A percentile compares a stretch with the other conserved stretches of the same genome.
phyloP scores from a whole-genome alignment of 2,888 invertebrate genomes.

The Lysandra bellargus region DNA sequence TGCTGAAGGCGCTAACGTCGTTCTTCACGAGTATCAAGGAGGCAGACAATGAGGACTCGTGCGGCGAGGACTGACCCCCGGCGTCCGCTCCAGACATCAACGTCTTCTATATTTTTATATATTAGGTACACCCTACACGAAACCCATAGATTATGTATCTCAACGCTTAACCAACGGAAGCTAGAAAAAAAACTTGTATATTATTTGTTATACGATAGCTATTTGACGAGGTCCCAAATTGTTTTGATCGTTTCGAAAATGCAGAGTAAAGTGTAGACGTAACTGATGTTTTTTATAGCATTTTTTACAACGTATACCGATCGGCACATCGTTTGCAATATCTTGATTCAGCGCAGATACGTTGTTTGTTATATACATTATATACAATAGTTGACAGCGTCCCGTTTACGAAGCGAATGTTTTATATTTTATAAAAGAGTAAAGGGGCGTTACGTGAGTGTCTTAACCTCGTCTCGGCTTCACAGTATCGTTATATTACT shows the following conservation, averaged over 20 bases:
- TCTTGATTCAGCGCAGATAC: slow-evolving; percentile 34
- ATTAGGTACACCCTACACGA: slow-evolving; percentile 55
- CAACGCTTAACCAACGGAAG: slow-evolving; percentile 57
- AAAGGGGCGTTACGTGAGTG: slow-evolving; percentile 4
- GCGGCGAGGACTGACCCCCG: slow-evolving; percentile 73
- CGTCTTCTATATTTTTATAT: slow-evolving; percentile 65
- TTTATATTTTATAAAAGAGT: slow-evolving; percentile 17
- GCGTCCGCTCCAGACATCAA: slow-evolving; percentile 41
- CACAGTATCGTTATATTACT: slow-evolving; percentile 36
- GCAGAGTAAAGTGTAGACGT: slow-evolving; percentile 14
- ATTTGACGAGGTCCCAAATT: slow-evolving; percentile 56
- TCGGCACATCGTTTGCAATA: slow-evolving; percentile 35
- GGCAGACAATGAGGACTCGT: slow-evolving; percentile 82
- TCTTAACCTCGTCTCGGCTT: slow-evolving; percentile 34
- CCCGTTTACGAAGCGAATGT: slow-evolving; percentile 15
- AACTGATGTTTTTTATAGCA: slow-evolving; percentile 23
- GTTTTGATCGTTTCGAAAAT: slow-evolving; percentile 41
- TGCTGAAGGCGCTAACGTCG: slow-evolving; percentile 85
- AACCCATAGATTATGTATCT: slow-evolving; percentile 53
- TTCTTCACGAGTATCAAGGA: slow-evolving; percentile 87
- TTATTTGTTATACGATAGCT: slow-evolving; percentile 57
- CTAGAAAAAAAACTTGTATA: slow-evolving; percentile 63
- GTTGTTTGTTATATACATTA: slow-evolving; percentile 8
- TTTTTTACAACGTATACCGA: not conserved
- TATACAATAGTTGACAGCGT: slow-evolving; percentile 12